These are phyloP conservation scores for Leuctra nigra DNA, from an alignment of 2,888 invertebrate species.

Conservation along the genomic window DNA sequence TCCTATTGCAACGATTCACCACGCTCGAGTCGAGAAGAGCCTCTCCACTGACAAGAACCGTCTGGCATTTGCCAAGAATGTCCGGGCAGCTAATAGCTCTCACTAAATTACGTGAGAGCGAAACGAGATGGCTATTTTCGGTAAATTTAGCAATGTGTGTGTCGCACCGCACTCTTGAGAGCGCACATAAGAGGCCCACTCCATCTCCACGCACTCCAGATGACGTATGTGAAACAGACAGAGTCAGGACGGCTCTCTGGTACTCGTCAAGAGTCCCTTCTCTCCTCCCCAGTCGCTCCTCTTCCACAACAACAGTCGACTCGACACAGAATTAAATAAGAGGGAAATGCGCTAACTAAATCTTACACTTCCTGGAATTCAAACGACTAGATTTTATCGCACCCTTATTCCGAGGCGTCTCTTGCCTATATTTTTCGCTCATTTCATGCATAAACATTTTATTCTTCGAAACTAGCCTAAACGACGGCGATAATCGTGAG, in stretches of 20 bases:
- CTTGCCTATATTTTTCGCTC: not conserved
- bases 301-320: too few species aligned
- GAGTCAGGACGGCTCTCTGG: too few species aligned
- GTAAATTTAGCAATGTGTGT: slow-evolving; percentile 16
- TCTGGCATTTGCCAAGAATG: slow-evolving; percentile 12
- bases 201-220: too few species aligned
- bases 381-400: not conserved
- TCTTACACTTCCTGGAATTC: too few species aligned
- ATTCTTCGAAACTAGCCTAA: not conserved
- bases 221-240: too few species aligned
- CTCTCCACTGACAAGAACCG: not conserved
- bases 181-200: too few species aligned
- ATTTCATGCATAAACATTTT: not conserved
- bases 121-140: slow-evolving; percentile 11
- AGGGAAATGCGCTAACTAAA: too few species aligned
- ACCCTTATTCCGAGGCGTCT: too few species aligned
- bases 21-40: not conserved
- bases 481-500: slow-evolving; percentile 8
- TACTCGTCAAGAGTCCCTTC: too few species aligned
- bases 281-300: too few species aligned
- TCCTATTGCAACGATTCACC: not conserved
- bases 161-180: too few species aligned
- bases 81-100: not conserved
- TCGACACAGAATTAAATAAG: too few species aligned
- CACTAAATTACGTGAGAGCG: slow-evolving; percentile 11